Base-by-base conservation (phyloP, 2,888 invertebrate species). In the Callinectes sapidus region DNA sequence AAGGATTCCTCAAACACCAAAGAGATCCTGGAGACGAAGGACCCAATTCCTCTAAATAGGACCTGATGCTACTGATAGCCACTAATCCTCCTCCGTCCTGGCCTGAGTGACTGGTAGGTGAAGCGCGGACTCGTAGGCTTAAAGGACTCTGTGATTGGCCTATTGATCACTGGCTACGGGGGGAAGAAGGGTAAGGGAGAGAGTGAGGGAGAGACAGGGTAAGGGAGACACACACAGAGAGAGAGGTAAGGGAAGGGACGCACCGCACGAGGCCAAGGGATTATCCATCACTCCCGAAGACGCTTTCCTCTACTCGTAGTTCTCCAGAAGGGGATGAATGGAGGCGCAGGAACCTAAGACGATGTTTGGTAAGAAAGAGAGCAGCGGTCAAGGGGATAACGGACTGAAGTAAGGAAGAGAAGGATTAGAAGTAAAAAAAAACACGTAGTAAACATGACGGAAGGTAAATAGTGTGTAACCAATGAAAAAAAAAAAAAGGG, bases 91-190 rank as follows among this genome's bases (percentile, higher is more conserved):
- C 81, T 35, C 16, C 14, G 81, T 16, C 81, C 35, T 16, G 81
- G 81, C 81, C 35, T 81, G 81, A 81, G 81, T 81, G 81, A 81
- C 81, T 81, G 81, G 81, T 81, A 35, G 81, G 81, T 81, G 81
- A 81, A 35, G 81, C 32, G 32, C 32, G 32, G 35, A 81, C 81
- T 81, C 81, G 81, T 81, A 81, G 81, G 81, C 81, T 81, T 81
- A 81, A 81, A 81, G 35, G 81, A 81, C 32, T 81, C 81, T 35
- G 35, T 81, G 81, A 81, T 81, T 81, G 81, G 81, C 81, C 35
- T 81, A 81, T 81, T 81, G 81, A 81, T 81, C 81, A 81, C 32
- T 35, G 32, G 81, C 35, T 81, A 35, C 13, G 81, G 35, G 35
- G 35, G 32, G 81, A 81, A 81, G 81, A 81, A 81, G 28, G 28